Conservation (phyloP, 2,113 vertebrate species). For the Platysteira castanea region DNA sequence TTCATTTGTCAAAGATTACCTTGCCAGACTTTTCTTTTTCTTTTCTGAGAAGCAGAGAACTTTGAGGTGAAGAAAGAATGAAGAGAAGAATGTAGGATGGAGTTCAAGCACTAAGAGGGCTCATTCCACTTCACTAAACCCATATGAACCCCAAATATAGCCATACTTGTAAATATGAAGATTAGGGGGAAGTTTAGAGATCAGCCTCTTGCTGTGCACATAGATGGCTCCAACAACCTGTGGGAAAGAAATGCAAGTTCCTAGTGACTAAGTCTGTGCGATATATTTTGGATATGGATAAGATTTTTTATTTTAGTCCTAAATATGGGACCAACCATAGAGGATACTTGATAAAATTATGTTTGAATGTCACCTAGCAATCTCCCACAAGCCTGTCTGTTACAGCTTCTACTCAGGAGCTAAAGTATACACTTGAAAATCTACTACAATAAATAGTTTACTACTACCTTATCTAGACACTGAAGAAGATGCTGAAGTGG, state of each 20-base stretch:
- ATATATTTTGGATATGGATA: neutral
- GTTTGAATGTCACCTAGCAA: neutral
- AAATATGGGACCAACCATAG: neutral
- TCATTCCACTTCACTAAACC: neutral
- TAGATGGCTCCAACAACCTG: neutral
- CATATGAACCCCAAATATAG: neutral
- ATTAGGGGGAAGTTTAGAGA: neutral
- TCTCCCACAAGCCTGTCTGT: neutral
- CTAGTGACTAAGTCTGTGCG: neutral
- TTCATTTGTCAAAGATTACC: neutral
- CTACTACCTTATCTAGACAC: neutral
- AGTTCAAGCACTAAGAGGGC: neutral
- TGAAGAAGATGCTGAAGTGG: neutral
- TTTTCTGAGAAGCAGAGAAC: neutral
- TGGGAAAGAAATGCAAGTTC: neutral
- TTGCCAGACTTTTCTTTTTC: neutral
- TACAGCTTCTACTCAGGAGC: neutral
- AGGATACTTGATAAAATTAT: neutral
- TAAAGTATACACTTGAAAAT: neutral
- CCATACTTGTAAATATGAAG: neutral
- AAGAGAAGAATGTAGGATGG: neutral
- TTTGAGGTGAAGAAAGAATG: neutral
- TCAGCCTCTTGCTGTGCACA: neutral
- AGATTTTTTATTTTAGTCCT: neutral
- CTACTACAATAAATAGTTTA: neutral